Percentiles rank a stretch among this genome's conserved stretches.
Evolutionary conservation across 2,113 vertebrate species (phyloP).

Genomic region (Ellobius talpinus): DNA sequence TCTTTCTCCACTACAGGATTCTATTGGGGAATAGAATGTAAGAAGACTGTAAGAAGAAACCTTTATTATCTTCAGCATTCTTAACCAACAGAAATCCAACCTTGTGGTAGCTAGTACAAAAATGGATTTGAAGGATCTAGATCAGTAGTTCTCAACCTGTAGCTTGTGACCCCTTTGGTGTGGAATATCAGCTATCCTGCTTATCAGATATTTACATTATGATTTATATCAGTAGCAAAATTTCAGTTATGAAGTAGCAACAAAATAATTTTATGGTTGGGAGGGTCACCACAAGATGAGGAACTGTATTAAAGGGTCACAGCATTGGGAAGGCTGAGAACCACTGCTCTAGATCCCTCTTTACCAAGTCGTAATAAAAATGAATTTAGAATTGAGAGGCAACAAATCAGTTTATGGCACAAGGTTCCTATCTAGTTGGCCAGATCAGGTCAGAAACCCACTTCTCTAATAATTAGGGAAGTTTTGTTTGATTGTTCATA

Average conservation of each 20-base stretch:
- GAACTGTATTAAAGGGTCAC: no score
- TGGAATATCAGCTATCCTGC: neutral
- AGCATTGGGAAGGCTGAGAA: neutral
- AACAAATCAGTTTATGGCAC: neutral
- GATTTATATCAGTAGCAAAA: neutral
- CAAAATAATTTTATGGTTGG: neutral
- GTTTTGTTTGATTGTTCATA: neutral
- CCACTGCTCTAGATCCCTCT: neutral
- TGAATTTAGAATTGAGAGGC: conserved; percentile 17
- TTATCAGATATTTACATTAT: neutral
- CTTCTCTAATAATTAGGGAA: neutral
- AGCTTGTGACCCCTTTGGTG: neutral
- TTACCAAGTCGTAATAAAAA: neutral
- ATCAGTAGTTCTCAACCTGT: neutral
- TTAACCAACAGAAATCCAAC: conserved; percentile 21
- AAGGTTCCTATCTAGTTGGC: neutral
- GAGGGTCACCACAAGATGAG: neutral
- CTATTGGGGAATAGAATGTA: neutral
- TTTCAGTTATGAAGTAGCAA: neutral
- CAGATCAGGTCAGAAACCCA: neutral
- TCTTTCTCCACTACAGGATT: neutral
- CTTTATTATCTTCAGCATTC: neutral
- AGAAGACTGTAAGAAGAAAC: neutral
- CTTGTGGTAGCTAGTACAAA: neutral
- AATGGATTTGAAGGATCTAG: neutral